Base-by-base conservation (phyloP, 2,888 invertebrate species). In the Phortica okadai region DNA sequence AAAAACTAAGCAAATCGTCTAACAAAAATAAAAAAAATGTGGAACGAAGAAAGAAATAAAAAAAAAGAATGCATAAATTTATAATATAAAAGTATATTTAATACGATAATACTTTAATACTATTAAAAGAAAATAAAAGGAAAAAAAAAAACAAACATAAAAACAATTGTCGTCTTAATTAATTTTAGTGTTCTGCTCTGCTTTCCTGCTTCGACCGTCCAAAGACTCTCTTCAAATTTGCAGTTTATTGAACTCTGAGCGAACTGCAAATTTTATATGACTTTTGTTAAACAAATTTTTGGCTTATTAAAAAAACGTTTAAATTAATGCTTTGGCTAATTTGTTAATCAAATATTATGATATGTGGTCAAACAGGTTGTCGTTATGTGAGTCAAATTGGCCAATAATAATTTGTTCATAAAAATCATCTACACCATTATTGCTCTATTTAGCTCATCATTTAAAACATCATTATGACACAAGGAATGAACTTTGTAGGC, bases 31-130 rank as follows among this genome's bases (percentile, higher is more conserved):
- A 72, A 4, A 4, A 72, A 67, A 74, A 59, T 42, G 59, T 73
- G 74, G 64, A 77, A 76, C 33, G 69, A 69, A 64, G 72, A 73
- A 78, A 44, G 54, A 78, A 67, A 64, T 70, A 76, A 66, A 77
- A 69, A 69, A 74, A 75, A 69, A 67, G 73, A 74, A 77, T 79
- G 69, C 69, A 76, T 79, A 75, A 54, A 72, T 72, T 14, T 33
- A 72, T 78, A 77, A 78, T 74, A 77, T 75, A 73, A 77, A 77
- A 70, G 74, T 76, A 78, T 74, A 76, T 74, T 64, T 66, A 73
- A 76, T 77, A 76, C 77, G 75, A 79, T 73, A 83, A 87, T 88
- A 88, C 85, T 88, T 87, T 86, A 87, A 87, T 88, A 88, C 88
- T 89, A 88, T 89, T 89, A 82, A 88, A 85, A 85, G 84, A 16